A percentile compares a stretch with the other conserved stretches of the same genome.
Conservation (phyloP, 1,140 invertebrate genomes). For the Conus ventricosus region DNA sequence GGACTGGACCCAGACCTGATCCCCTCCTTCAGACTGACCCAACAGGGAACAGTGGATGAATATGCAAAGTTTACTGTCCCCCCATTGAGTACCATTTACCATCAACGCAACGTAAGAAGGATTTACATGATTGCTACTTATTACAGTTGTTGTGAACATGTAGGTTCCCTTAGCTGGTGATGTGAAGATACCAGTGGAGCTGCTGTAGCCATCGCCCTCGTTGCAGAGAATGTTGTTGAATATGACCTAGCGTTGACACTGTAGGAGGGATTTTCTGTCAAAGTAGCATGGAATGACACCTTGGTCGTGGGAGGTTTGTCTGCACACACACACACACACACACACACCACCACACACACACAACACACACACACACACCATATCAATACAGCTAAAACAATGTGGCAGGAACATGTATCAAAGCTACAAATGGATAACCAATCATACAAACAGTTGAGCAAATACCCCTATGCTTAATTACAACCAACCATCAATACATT, state of each 20-base stretch:
- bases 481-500: too few species aligned
- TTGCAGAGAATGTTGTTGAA: background rate
- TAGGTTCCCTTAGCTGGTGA: background rate
- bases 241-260: background rate
- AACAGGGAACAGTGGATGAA: background rate
- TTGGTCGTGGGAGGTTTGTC: too few species aligned
- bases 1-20: background rate
- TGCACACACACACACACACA: too few species aligned
- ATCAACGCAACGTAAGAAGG: background rate
- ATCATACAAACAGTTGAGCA: too few species aligned
- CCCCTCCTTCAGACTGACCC: background rate
- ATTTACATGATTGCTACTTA: background rate
- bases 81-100: background rate
- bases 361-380: too few species aligned
- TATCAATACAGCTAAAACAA: too few species aligned
- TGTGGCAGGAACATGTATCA: too few species aligned
- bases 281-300: background rate
- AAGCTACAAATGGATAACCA: too few species aligned
- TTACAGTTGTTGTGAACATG: constrained; percentile 3
- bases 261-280: background rate
- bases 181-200: background rate
- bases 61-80: background rate
- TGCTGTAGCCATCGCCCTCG: background rate
- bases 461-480: too few species aligned
- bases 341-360: too few species aligned